Evolutionary conservation across 2,113 vertebrate genomes (phyloP).

Genomic region (Pelodiscus sinensis): DNA sequence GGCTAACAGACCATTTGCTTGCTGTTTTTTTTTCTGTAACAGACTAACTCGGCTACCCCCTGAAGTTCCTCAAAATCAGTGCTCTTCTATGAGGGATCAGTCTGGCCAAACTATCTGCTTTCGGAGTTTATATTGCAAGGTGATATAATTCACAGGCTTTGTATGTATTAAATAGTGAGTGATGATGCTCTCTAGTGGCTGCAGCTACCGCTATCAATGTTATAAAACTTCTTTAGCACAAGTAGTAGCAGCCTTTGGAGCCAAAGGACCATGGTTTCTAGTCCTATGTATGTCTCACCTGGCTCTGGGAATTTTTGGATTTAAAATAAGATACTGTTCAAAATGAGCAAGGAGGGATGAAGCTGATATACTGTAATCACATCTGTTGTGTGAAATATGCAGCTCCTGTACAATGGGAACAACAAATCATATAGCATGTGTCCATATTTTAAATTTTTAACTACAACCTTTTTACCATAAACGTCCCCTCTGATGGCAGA

Average conservation of each 20-base stretch:
- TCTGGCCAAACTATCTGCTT: background rate
- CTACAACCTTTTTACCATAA: background rate
- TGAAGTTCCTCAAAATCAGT: background rate
- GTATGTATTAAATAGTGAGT: background rate
- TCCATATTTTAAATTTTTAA: background rate
- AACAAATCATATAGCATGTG: background rate
- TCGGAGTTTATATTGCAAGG: background rate
- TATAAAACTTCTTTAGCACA: background rate
- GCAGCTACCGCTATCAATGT: background rate
- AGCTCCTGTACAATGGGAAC: background rate
- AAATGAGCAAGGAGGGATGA: background rate
- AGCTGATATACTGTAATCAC: background rate
- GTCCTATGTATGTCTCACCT: background rate
- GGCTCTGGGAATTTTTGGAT: background rate
- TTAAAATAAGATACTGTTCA: background rate
- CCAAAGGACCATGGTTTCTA: background rate
- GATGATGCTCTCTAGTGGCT: background rate
- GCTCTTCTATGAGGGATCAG: background rate
- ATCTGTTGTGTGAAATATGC: background rate
- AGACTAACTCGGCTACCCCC: too few species aligned
- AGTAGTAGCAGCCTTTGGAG: background rate
- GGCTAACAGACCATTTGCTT: too few species aligned
- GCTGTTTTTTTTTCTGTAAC: too few species aligned
- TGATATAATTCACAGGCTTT: background rate
- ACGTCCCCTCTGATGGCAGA: background rate